These are phyloP conservation scores for Numenius phaeopus DNA, from an alignment of 2,797 vertebrate genomes.

Conservation along the genomic window DNA sequence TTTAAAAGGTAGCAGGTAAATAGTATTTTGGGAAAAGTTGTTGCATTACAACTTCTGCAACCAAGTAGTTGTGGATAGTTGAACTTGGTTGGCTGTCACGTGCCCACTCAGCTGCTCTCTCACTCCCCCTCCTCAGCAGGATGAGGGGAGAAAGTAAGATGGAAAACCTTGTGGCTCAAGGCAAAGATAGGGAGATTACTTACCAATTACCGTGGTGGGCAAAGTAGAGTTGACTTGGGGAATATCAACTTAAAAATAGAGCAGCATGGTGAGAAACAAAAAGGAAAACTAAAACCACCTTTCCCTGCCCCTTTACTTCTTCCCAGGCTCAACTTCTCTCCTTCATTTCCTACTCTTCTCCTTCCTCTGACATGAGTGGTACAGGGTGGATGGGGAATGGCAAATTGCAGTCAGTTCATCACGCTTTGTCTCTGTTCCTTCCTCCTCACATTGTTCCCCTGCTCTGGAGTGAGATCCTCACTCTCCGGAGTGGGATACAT, in stretches of 20 bases:
- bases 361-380: not conserved
- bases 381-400: not conserved
- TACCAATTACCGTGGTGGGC: not conserved
- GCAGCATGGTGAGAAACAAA: not conserved
- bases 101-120: not conserved
- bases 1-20: not conserved
- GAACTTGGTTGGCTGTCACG: not conserved
- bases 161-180: not conserved
- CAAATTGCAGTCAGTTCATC: not conserved
- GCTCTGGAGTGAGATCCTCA: not conserved
- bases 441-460: fast-evolving
- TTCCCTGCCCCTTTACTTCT: not conserved
- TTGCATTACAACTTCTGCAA: not conserved
- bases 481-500: not conserved
- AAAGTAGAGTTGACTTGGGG: not conserved
- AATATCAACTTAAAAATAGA: not conserved
- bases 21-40: not conserved
- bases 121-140: fast-evolving
- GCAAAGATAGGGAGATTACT: not conserved
- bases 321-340: not conserved
- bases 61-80: not conserved
- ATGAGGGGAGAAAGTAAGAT: not conserved
- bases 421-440: not conserved
- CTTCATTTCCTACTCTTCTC: not conserved
- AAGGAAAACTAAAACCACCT: not conserved